Evolutionary conservation across 2,888 invertebrate genomes (phyloP).

Genomic region (Rotaria sp.): DNA sequence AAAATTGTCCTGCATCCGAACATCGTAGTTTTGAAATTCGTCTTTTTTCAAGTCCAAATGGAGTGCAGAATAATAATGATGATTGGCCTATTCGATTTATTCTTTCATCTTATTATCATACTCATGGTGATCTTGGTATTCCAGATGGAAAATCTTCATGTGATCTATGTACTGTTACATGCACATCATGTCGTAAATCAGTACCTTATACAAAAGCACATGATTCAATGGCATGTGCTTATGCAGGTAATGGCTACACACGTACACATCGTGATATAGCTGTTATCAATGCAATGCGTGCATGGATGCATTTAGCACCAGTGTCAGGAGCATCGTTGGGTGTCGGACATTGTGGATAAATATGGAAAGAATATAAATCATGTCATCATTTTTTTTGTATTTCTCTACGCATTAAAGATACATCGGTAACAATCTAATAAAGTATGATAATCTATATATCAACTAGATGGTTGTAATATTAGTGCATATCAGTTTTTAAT

Average conservation of each 20-base stretch:
- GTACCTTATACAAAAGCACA: conserved; percentile 36
- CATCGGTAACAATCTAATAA: not conserved
- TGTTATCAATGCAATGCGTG: conserved; percentile 37
- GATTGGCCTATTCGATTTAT: conserved; percentile 41
- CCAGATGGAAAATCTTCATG: conserved; percentile 39
- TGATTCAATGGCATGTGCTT: conserved; percentile 36
- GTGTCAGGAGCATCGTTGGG: conserved; percentile 30
- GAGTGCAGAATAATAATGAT: conserved; percentile 31
- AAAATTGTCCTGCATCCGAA: conserved; percentile 37
- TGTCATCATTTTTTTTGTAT: not conserved
- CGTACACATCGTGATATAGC: conserved; percentile 38
- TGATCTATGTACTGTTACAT: conserved; percentile 35
- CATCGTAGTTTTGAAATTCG: conserved; percentile 37
- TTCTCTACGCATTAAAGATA: not conserved
- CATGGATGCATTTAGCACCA: conserved; percentile 35
- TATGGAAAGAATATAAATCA: too few species aligned
- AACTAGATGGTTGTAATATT: too few species aligned
- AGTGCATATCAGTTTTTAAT: too few species aligned
- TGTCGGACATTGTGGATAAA: conserved; percentile 24
- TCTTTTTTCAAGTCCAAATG: conserved; percentile 36
- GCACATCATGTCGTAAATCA: conserved; percentile 32
- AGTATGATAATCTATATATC: not conserved
- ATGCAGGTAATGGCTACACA: conserved; percentile 35
- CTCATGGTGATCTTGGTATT: conserved; percentile 37
- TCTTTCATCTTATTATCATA: conserved; percentile 40